Percentiles rank a stretch among this genome's conserved stretches.
phyloP scores from a whole-genome alignment of 2,113 vertebrate species.

The Orycteropus afer region DNA sequence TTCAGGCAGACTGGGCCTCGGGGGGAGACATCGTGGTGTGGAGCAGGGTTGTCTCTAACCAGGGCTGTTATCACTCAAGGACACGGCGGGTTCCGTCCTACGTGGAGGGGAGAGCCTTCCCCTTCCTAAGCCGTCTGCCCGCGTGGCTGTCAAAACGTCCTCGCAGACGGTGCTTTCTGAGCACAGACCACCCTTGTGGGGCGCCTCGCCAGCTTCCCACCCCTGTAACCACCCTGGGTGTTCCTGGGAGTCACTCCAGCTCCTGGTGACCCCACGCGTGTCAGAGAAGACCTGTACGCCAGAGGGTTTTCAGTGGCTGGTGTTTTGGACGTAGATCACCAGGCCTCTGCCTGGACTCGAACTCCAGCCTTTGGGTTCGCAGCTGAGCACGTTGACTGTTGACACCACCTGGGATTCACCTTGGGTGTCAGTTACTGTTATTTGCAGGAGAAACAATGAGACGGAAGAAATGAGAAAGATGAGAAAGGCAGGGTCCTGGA shows the following conservation, averaged over 20 bases:
- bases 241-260: neutral
- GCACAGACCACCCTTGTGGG: neutral
- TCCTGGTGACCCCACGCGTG: too few relatives aligned
- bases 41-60: constrained; percentile 10
- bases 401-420: neutral
- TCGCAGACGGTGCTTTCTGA: rapidly evolving
- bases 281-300: neutral
- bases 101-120: neutral
- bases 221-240: neutral
- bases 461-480: neutral
- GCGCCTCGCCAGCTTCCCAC: rapidly evolving
- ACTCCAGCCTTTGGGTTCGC: neutral
- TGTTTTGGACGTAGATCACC: neutral
- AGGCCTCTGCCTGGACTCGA: neutral
- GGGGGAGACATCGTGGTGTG: neutral
- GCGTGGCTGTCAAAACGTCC: rapidly evolving
- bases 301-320: neutral
- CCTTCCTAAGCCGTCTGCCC: neutral
- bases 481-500: neutral
- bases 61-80: neutral
- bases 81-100: neutral
- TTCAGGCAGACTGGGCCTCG: neutral
- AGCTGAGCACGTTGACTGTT: neutral
- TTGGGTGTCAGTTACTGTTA: neutral
- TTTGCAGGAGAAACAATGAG: rapidly evolving